phyloP scores from a whole-genome alignment of 2,888 invertebrate genomes.

The Deroplatys truncata region DNA sequence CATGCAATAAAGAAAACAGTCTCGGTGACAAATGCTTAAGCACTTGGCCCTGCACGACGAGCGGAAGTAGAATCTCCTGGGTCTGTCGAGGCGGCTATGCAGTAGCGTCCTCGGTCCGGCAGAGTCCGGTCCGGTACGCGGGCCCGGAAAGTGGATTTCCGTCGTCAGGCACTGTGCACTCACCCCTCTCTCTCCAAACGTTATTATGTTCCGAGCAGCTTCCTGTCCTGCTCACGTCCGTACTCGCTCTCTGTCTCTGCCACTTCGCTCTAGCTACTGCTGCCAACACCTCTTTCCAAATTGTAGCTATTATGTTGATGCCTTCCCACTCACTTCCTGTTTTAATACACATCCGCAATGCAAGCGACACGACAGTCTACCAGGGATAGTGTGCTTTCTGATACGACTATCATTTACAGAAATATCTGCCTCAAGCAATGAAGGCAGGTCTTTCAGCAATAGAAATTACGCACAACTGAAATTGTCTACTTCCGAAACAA shows the following conservation, averaged over 20 bases:
- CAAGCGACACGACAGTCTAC: not conserved
- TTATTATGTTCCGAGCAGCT: not conserved
- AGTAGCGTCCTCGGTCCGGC: not conserved
- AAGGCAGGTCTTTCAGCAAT: too few species aligned
- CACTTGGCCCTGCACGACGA: not conserved
- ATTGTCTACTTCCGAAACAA: too few species aligned
- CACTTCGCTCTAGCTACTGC: not conserved
- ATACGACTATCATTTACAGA: not conserved
- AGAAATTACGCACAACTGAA: too few species aligned
- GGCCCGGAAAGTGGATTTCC: constrained; percentile 6
- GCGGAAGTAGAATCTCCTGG: not conserved
- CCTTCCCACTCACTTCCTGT: not conserved
- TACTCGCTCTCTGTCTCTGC: not conserved
- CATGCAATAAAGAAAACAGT: not conserved
- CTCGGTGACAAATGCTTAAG: not conserved
- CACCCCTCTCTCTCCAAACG: not conserved
- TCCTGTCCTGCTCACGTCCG: not conserved
- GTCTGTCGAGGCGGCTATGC: not conserved
- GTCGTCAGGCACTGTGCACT: not conserved
- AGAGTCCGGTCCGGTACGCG: not conserved
- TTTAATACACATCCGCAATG: not conserved
- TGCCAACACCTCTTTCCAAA: not conserved
- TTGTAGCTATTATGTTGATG: not conserved
- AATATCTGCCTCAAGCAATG: too few species aligned
- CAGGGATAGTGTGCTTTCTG: not conserved